Percentiles rank a stretch among this genome's conserved stretches.
These are phyloP conservation scores for Silurus lanzhouensis DNA, from an alignment of 2,797 vertebrate species.

Conservation along the genomic window DNA sequence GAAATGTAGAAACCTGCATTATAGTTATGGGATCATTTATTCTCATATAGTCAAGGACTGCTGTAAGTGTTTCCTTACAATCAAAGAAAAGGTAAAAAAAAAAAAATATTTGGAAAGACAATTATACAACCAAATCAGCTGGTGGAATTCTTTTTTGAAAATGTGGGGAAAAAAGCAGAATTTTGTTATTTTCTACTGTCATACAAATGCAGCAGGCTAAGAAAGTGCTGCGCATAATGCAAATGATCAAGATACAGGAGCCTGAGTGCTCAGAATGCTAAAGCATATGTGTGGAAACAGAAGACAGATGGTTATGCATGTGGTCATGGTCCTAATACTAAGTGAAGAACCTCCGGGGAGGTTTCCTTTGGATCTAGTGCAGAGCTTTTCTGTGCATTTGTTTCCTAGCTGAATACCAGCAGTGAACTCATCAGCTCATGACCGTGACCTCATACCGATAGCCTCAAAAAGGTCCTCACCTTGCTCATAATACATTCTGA, in stretches of 20 bases:
- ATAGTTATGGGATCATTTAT: background rate
- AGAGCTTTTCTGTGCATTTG: background rate
- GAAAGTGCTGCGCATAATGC: background rate
- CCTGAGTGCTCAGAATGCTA: background rate
- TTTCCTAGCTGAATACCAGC: background rate
- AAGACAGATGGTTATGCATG: constrained; percentile 13
- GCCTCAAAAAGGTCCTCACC: background rate
- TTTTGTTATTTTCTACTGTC: background rate
- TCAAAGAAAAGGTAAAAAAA: background rate
- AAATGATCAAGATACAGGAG: constrained; percentile 6
- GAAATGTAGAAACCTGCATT: background rate
- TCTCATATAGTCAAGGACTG: background rate
- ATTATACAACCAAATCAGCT: background rate
- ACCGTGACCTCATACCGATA: background rate
- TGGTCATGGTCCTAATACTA: constrained; percentile 7
- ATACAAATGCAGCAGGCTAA: background rate
- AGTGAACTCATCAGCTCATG: too few relatives aligned
- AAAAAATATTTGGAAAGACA: background rate
- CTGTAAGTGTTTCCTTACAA: background rate
- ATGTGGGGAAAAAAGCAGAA: too few relatives aligned
- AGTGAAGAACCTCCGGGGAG: background rate
- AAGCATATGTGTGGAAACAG: background rate
- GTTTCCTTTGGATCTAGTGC: background rate
- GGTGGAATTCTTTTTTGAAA: background rate
- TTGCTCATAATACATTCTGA: background rate